A percentile compares a stretch with the other conserved stretches of the same genome.
Conservation (phyloP, 1,140 invertebrate species). For the Pogonomyrmex californicus region DNA sequence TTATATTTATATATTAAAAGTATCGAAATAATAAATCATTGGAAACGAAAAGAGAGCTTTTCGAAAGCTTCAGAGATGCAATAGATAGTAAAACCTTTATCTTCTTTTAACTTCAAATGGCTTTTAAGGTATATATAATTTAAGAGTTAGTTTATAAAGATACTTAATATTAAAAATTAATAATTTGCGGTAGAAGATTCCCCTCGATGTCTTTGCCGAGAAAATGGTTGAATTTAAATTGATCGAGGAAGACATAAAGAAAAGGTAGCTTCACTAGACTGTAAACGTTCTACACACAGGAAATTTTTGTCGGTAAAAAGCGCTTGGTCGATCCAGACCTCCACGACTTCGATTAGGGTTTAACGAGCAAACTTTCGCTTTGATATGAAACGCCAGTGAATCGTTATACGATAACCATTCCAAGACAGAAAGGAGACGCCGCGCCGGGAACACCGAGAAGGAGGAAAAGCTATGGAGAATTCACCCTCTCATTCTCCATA, state of each 20-base stretch:
- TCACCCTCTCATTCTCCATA: neutral
- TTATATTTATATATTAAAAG: neutral
- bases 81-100: conserved; percentile 3
- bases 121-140: neutral
- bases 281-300: neutral
- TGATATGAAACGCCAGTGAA: conserved; percentile 16
- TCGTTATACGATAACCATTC: conserved; percentile 19
- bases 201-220: neutral
- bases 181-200: neutral
- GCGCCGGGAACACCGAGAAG: neutral
- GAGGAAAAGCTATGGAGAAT: conserved; percentile 16
- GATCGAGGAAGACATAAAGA: neutral
- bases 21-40: neutral
- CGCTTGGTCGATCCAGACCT: neutral
- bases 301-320: conserved; percentile 3
- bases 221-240: neutral
- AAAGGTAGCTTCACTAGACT: neutral
- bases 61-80: neutral
- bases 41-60: neutral
- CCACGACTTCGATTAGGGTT: conserved; percentile 34
- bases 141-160: neutral
- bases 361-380: conserved; percentile 40
- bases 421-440: conserved; percentile 11
- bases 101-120: neutral
- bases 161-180: conserved; percentile 21